Conservation (phyloP, 2,113 vertebrate genomes). For the Eptesicus fuscus region DNA sequence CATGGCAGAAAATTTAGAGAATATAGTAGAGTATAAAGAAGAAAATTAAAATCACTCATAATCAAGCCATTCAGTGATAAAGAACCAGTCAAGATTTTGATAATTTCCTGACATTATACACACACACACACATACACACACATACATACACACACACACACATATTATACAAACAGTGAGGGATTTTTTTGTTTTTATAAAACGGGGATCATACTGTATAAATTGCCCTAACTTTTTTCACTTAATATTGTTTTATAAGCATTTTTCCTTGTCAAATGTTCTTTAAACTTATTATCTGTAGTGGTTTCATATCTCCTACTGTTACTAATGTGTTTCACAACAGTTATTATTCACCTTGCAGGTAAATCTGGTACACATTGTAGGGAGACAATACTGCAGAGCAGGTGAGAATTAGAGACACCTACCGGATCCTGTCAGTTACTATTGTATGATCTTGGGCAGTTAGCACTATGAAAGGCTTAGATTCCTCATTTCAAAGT, state of each 20-base stretch:
- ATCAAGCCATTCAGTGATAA: neutral
- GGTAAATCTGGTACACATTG: neutral
- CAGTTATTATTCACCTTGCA: neutral
- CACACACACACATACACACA: neutral
- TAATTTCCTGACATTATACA: neutral
- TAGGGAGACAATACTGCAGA: neutral
- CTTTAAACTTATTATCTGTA: neutral
- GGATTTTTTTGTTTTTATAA: conserved; percentile 19
- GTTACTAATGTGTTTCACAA: neutral
- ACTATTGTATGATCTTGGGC: neutral
- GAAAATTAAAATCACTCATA: conserved; percentile 18
- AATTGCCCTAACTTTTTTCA: neutral
- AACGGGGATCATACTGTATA: neutral
- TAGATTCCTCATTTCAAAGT: neutral
- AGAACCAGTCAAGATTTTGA: neutral
- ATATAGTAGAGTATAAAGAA: neutral
- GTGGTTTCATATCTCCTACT: neutral
- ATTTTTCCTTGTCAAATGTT: neutral
- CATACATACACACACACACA: neutral
- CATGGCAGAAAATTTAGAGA: neutral
- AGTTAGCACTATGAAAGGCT: neutral
- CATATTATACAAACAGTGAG: neutral
- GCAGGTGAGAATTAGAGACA: neutral
- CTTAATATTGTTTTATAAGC: neutral
- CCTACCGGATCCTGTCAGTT: neutral